Conservation (phyloP, 2,888 invertebrate species). For the Palloptera scutellata region DNA sequence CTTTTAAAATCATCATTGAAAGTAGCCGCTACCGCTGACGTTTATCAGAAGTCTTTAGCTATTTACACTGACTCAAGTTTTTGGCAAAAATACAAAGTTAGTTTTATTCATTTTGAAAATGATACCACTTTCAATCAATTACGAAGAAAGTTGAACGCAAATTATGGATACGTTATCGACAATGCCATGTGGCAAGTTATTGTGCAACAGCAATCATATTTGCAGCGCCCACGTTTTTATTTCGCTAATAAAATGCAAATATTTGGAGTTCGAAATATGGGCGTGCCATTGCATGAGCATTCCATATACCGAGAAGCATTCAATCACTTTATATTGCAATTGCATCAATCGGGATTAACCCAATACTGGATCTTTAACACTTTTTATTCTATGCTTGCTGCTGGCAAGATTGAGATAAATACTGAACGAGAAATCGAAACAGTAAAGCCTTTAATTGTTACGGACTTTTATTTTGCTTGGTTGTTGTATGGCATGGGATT, state of each 20-base stretch:
- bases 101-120: neutral
- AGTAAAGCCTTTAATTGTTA: neutral
- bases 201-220: neutral
- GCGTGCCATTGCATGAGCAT: constrained; percentile 1
- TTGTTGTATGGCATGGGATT: neutral
- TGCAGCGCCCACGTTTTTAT: neutral
- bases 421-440: too few species aligned
- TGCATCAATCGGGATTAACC: neutral
- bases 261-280: neutral
- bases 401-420: neutral
- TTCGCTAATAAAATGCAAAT: neutral
- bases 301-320: neutral
- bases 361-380: neutral
- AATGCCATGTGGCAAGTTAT: neutral
- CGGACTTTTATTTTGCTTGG: neutral
- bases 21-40: too few species aligned
- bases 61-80: too few species aligned
- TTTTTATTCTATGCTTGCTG: neutral
- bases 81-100: neutral
- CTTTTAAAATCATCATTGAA: neutral
- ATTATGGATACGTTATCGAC: neutral
- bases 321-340: neutral
- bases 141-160: neutral
- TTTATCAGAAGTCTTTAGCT: too few species aligned
- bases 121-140: neutral